Percentiles rank a stretch among this genome's conserved stretches.
These are phyloP conservation scores for Panulirus ornatus DNA, from an alignment of 1,140 invertebrate species.

Conservation along the genomic window DNA sequence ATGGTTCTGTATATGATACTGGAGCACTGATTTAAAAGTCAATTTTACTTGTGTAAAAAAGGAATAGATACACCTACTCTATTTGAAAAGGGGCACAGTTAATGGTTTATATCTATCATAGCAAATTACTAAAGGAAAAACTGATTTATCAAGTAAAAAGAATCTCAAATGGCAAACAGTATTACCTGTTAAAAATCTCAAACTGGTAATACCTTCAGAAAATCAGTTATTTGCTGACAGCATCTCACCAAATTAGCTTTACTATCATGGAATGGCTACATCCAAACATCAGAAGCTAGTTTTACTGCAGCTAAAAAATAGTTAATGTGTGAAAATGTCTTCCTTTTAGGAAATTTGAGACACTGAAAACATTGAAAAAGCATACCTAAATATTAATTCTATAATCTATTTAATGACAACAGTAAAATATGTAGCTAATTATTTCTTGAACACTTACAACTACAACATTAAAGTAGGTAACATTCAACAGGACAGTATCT, in stretches of 20 bases:
- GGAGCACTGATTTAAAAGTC: no score
- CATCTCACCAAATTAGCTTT: neutral
- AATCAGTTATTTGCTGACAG: neutral
- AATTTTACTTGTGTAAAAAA: no score
- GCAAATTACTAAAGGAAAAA: neutral
- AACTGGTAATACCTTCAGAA: neutral
- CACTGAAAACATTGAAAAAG: conserved; percentile 37
- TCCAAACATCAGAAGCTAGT: conserved; percentile 4
- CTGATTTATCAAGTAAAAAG: neutral
- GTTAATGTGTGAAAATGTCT: neutral
- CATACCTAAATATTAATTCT: conserved; percentile 26
- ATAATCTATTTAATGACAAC: conserved; percentile 28
- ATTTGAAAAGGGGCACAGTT: no score
- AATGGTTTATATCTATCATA: neutral
- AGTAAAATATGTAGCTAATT: conserved; percentile 39
- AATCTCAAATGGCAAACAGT: neutral
- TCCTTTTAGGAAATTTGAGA: conserved; percentile 6
- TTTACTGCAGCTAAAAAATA: neutral
- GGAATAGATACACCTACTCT: no score
- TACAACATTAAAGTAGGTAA: conserved; percentile 50
- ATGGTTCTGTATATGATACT: no score
- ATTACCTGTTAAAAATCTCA: neutral
- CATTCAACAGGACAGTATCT: conserved; percentile 41
- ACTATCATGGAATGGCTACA: neutral
- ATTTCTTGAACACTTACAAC: conserved; percentile 47